Base-by-base conservation (phyloP, 2,113 vertebrate species). In the Oxygymnocypris stewartii region DNA sequence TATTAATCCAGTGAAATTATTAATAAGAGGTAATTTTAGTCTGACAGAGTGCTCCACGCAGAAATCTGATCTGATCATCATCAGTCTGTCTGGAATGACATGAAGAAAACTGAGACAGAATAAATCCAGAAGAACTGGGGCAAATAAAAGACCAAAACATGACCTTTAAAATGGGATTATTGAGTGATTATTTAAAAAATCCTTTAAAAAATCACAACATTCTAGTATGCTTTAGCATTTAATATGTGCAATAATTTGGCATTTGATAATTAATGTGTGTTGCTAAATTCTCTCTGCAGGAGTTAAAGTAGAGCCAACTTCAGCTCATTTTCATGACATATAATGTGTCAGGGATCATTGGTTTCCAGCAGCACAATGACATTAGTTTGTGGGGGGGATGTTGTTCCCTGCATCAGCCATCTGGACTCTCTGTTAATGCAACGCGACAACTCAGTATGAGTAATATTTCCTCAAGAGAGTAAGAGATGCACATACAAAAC, bases 331-430 rank as follows among this genome's bases (percentile, higher is more conserved):
- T 82, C 63, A 74, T 90, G 77, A 93, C 92, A 92, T 91, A 88
- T 91, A 92, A 92, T 92, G 90, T 92, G 90, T 94, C 93, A 92
- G 88, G 90, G 88, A 74, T 92, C 93, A 94, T 94, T 93, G 90
- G 92, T 92, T 94, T 93, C 91, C 88, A 61, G 44, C 80, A 69
- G 89, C 82, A 85, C 92, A 89, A 93, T 92, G 91, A 93, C 92
- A 90, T 92, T 90, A 93, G 93, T 91, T 92, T 89, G 84, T 84
- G 57, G 92, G 92, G 90, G 88, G 90, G 91, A 90, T 88, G 89
- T 42, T 89, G 92, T 91, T 92, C 88, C 85, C 88, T 31, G 63
- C 80, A 61, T 87, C 87, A 88, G 79, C 92, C 93, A 92, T 92
- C 93, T 92, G 92, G 87, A 91, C 90, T 85, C 90, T 12, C 90